These are phyloP conservation scores for Melieria picta DNA, from an alignment of 2,888 invertebrate species.

Conservation along the genomic window DNA sequence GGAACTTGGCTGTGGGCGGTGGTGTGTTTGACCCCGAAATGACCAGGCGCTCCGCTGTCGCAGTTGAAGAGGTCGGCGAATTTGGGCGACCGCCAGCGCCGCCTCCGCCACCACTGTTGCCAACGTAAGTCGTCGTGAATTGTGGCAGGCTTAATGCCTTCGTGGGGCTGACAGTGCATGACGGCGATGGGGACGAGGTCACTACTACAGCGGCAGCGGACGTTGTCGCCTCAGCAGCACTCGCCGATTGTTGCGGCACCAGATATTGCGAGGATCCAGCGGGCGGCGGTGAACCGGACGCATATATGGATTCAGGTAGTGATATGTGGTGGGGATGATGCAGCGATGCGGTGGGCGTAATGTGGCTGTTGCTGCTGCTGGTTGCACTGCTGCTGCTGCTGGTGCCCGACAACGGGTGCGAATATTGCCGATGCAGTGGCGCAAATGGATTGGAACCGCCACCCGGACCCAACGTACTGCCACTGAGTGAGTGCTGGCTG, in stretches of 20 bases:
- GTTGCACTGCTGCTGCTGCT: constrained; percentile 40
- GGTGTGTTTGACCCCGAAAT: constrained; percentile 26
- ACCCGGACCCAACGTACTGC: constrained; percentile 53
- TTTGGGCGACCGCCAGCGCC: constrained; percentile 38
- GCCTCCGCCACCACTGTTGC: constrained; percentile 45
- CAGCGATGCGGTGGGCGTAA: constrained; percentile 46
- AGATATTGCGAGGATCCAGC: constrained; percentile 60
- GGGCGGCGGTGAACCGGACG: constrained; percentile 59
- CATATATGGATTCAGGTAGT: constrained; percentile 62
- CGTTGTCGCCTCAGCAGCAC: constrained; percentile 10
- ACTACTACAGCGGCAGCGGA: neutral
- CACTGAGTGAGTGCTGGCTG: constrained; percentile 67
- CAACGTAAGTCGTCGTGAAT: constrained; percentile 56
- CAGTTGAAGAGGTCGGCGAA: constrained; percentile 47
- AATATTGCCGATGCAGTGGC: constrained; percentile 68
- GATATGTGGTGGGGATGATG: constrained; percentile 64
- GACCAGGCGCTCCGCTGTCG: constrained; percentile 23
- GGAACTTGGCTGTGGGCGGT: constrained; percentile 45
- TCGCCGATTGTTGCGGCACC: constrained; percentile 49
- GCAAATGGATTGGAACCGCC: constrained; percentile 53
- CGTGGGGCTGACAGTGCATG: constrained; percentile 41
- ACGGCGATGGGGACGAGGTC: constrained; percentile 18
- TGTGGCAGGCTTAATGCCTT: constrained; percentile 49
- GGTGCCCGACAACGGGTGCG: constrained; percentile 66
- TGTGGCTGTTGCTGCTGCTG: constrained; percentile 43